Base-by-base conservation (phyloP, 2,797 vertebrate species). In the Phoeniculus purpureus region DNA sequence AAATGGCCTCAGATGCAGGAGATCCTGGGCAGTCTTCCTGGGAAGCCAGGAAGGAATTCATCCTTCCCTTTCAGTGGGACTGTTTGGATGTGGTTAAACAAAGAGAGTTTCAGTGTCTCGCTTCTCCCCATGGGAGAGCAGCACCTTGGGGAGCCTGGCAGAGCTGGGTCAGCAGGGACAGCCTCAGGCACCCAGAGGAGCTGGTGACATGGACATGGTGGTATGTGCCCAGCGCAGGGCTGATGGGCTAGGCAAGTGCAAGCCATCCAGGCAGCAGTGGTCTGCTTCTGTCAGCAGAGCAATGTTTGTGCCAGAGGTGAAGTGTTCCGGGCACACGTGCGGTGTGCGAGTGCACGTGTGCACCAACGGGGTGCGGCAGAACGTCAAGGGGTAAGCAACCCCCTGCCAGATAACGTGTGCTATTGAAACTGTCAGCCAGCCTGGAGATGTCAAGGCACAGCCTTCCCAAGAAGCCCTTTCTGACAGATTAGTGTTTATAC, bases 141-240 rank as follows among this genome's bases (percentile, higher is more conserved):
- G 31, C 37, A 64, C 50, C 6, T 54, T 2, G 8, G 66, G 34
- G 40, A 84, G 66, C 32, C 26, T 26, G 2, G 23, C 15, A 17
- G 54, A 34, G 54, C 66, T 2, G 40, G 92, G 79, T 70, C 45
- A 94, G 96, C 85, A 79, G 66, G 31, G 79, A 77, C 93, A 96
- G 70, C 50, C 72, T 37, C 60, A 48, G 73, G 93, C 85, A 43
- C 9, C 13, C 32, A 11, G 12, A 32, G 60, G 51, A 61, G 27
- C 55, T 1, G 19, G 55, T 29, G 47, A 60, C 10, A 13, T 58
- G 26, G 45, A 60, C 10, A 13, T 0, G 31, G 56, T 51, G 81
- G 90, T 90, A 91, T 67, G 81, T 8, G 76, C 54, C 14, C 43
- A 85, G 45, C 89, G 58, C 48, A 20, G 85, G 66, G 54, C 64